Conservation (phyloP, 2,113 vertebrate genomes). For the Ophthalmolycus amberensis region DNA sequence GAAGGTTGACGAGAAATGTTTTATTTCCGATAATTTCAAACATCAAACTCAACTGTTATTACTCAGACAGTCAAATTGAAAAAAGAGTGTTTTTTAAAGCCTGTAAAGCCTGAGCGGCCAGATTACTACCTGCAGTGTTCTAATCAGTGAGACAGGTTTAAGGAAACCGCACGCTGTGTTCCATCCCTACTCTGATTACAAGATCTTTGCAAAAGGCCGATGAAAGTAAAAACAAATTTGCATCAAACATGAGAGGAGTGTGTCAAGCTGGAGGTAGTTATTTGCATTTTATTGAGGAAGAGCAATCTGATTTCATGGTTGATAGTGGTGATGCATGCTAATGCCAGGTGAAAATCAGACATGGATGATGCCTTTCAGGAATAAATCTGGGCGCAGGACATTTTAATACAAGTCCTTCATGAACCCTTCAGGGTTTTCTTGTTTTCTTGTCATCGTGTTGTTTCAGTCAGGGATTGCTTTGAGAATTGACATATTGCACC, state of each 20-base stretch:
- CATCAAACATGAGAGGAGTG: not conserved
- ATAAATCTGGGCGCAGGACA: not conserved
- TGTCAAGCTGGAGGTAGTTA: not conserved
- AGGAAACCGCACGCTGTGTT: not conserved
- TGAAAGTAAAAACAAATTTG: not conserved
- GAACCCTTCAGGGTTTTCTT: not conserved
- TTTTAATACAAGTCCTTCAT: not conserved
- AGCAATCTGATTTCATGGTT: constrained; percentile 34
- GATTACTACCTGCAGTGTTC: not conserved
- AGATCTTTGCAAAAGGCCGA: constrained; percentile 5
- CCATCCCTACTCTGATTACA: not conserved
- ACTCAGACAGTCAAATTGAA: not conserved
- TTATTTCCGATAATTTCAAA: not conserved
- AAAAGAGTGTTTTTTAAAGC: not conserved
- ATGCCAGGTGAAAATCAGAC: constrained; percentile 20
- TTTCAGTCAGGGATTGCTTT: not conserved
- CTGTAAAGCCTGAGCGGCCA: not conserved
- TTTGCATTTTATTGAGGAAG: constrained; percentile 31
- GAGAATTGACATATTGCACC: constrained; percentile 13
- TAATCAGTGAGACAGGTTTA: constrained; percentile 17
- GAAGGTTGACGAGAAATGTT: not conserved
- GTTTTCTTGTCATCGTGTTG: constrained; percentile 15
- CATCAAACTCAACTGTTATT: not conserved
- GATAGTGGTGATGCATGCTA: constrained; percentile 21
- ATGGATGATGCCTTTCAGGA: not conserved